These are phyloP conservation scores for Gymnosoma rotundatum DNA, from an alignment of 2,888 invertebrate species.

Conservation along the genomic window DNA sequence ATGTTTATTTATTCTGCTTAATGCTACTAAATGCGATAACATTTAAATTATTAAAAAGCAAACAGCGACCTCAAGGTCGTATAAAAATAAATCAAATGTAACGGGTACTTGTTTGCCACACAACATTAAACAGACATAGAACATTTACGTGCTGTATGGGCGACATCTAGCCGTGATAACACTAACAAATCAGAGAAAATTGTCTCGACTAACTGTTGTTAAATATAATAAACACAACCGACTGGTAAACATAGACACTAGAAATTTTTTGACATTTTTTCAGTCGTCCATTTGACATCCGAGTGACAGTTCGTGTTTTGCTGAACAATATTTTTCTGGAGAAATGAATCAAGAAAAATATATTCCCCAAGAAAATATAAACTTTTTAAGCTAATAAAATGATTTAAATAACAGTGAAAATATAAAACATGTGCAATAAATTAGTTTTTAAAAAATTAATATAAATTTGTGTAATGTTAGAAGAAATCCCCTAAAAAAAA, in stretches of 20 bases:
- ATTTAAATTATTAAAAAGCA: too few species aligned
- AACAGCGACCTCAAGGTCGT: too few species aligned
- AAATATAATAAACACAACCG: conserved; percentile 29
- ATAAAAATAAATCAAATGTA: too few species aligned
- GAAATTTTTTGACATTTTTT: conserved; percentile 66
- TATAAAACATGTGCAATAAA: conserved; percentile 57
- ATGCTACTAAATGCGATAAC: too few species aligned
- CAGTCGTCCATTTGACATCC: conserved; percentile 68
- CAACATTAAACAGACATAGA: too few species aligned
- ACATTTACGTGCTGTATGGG: neutral
- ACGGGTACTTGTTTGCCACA: too few species aligned
- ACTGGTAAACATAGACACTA: conserved; percentile 5
- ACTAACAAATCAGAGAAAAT: neutral
- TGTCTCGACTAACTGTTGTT: conserved; percentile 19
- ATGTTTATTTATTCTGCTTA: too few species aligned
- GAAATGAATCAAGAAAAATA: conserved; percentile 59
- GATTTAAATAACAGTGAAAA: conserved; percentile 44
- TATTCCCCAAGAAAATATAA: conserved; percentile 44
- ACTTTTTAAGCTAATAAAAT: conserved; percentile 30
- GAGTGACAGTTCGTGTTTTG: conserved; percentile 71
- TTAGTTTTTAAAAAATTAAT: conserved; percentile 38
- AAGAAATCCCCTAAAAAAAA: conserved; percentile 43
- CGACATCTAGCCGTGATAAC: neutral
- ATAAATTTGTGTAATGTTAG: conserved; percentile 52
- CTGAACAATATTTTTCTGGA: conserved; percentile 67